A percentile compares a stretch with the other conserved stretches of the same genome.
These are phyloP conservation scores for Onychostoma macrolepis DNA, from an alignment of 2,113 vertebrate species.

Conservation along the genomic window DNA sequence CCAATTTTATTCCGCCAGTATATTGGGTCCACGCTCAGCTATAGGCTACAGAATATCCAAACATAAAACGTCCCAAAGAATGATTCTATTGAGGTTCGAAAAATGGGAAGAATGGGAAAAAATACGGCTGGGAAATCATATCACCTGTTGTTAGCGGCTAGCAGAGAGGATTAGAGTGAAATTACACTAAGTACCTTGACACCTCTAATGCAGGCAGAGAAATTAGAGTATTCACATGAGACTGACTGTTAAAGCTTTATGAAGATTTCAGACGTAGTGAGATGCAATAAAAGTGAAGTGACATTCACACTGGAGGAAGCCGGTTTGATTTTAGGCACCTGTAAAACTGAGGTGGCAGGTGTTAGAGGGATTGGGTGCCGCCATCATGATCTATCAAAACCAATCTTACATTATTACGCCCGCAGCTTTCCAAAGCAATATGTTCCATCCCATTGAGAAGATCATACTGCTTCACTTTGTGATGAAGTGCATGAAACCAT, in stretches of 20 bases:
- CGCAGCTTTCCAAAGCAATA: constrained; percentile 5
- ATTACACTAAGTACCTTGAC: constrained; percentile 54
- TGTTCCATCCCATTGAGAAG: background rate
- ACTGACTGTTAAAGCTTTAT: constrained; percentile 55
- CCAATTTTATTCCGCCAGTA: constrained; percentile 34
- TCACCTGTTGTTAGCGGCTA: constrained; percentile 50
- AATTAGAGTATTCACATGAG: constrained; percentile 54
- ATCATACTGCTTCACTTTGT: background rate
- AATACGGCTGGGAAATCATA: constrained; percentile 41
- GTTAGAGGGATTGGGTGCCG: constrained; percentile 25
- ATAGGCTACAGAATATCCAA: constrained; percentile 30
- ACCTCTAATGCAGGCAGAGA: constrained; percentile 47
- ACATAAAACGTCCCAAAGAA: constrained; percentile 24
- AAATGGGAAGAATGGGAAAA: constrained; percentile 13
- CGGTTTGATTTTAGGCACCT: constrained; percentile 35
- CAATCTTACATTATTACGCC: background rate
- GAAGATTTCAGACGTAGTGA: constrained; percentile 44
- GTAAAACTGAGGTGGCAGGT: constrained; percentile 20
- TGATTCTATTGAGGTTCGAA: constrained; percentile 26
- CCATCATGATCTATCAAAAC: constrained; percentile 24
- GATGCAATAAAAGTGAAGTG: constrained; percentile 45
- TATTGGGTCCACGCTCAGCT: background rate
- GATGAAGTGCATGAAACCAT: background rate
- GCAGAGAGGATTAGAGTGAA: constrained; percentile 53
- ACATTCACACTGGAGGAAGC: constrained; percentile 36